Conservation (phyloP, 2,797 vertebrate species). For the Enteromius fasciolatus region DNA sequence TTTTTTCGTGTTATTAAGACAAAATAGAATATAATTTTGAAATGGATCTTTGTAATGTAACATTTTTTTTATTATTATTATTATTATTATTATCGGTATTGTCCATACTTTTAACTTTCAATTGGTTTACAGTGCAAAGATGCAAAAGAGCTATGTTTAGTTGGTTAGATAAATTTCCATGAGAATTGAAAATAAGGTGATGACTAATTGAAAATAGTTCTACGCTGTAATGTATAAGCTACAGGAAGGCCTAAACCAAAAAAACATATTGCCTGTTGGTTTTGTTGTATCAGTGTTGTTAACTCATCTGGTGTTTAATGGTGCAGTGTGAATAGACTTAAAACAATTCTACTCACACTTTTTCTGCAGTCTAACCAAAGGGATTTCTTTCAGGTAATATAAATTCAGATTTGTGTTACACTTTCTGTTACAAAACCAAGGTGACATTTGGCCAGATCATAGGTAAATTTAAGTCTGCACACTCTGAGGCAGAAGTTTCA, state of each 20-base stretch:
- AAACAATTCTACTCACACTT: neutral
- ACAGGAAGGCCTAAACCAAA: neutral
- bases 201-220: no score
- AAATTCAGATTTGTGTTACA: neutral
- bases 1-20: neutral
- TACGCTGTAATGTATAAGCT: neutral
- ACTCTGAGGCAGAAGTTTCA: neutral
- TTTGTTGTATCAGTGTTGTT: constrained; percentile 1
- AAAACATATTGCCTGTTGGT: neutral
- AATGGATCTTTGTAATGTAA: neutral
- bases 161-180: neutral
- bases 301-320: neutral
- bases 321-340: neutral
- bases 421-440: constrained; percentile 2
- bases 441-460: neutral
- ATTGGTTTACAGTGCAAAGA: neutral
- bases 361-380: neutral
- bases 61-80: neutral
- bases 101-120: neutral
- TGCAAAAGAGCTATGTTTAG: neutral
- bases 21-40: neutral
- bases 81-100: neutral
- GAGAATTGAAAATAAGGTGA: neutral
- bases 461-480: neutral
- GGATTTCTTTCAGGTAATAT: neutral